Evolutionary conservation across 2,113 vertebrate genomes (phyloP), one percentile per base, ranked within the genome.

Genomic region (Varanus salvator): DNA sequence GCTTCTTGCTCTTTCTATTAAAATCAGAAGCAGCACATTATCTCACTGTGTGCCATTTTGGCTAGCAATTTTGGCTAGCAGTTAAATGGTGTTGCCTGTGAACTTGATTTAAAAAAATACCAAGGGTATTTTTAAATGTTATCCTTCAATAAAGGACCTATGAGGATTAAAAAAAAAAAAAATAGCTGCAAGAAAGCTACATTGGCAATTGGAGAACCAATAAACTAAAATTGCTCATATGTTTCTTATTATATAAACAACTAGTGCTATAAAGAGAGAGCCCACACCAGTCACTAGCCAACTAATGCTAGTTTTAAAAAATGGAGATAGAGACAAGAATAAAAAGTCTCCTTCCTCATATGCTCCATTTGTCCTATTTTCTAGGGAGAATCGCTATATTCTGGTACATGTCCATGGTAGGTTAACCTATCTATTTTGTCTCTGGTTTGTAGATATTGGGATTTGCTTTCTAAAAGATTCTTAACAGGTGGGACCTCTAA

Each of bases 131-230:
- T 93, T 17, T 27, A 60, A 52, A 34, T 85, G 95, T 96, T 93
- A 92, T 87, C 95, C 96, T 90, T 91, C 92, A 93, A 92, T 95
- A 95, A 95, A 91, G 77, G 93, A 78, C 92, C 94, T 29, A 91
- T 50, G 90, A 92, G 76, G 91, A 97, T 44, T 44, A 2, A 2
- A 44, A 44, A 44, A 2, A 44, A 44, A 44, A 44, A 96, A 95
- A 96, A 95, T 96, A 96, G 94, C 92, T 96, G 89, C 80, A 95
- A 90, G 91, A 89, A 94, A 95, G 94, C 93, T 90, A 88, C 89
- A 76, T 75, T 97, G 97, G 95, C 95, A 97, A 95, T 89, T 87
- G 88, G 95, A 96, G 91, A 96, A 94, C 93, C 91, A 96, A 95
- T 93, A 95, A 96, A 94, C 83, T 93, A 85, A 96, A 96, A 95